A percentile compares a stretch with the other conserved stretches of the same genome.
phyloP scores from a whole-genome alignment of 2,797 vertebrate species.

The Cichlasoma orientale region DNA sequence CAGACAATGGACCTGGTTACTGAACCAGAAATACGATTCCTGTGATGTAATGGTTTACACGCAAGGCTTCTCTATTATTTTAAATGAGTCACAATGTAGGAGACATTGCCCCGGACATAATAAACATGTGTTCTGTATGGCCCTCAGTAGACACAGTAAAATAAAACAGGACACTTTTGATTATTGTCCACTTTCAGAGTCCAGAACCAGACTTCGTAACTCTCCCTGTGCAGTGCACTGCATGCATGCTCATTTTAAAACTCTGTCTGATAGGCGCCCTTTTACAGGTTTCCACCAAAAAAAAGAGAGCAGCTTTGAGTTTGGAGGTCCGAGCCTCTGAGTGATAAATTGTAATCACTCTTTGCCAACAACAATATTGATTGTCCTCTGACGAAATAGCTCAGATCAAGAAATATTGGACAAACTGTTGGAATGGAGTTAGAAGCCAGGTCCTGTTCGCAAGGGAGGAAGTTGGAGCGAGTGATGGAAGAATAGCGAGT shows the following conservation, averaged over 20 bases:
- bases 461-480: constrained; percentile 69
- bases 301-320: constrained; percentile 37
- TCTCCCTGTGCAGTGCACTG: background rate
- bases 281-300: constrained; percentile 57
- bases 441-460: constrained; percentile 61
- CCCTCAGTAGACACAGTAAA: constrained; percentile 34
- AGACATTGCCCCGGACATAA: constrained; percentile 21
- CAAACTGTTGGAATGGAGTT: constrained; percentile 63
- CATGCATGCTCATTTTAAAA: constrained; percentile 7
- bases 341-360: constrained; percentile 72
- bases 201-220: constrained; percentile 3
- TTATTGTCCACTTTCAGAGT: background rate
- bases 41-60: constrained; percentile 8
- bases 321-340: constrained; percentile 52
- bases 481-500: constrained; percentile 60
- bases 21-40: constrained; percentile 22
- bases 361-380: constrained; percentile 80
- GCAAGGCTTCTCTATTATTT: constrained; percentile 9
- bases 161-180: constrained; percentile 26
- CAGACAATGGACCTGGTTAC: background rate
- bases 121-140: background rate
- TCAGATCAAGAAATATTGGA: constrained; percentile 75
- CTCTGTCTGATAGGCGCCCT: constrained; percentile 17
- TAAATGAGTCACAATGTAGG: constrained; percentile 29
- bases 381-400: constrained; percentile 69